Base-by-base conservation (phyloP, 2,888 invertebrate genomes). In the Drosophila multiciliata region DNA sequence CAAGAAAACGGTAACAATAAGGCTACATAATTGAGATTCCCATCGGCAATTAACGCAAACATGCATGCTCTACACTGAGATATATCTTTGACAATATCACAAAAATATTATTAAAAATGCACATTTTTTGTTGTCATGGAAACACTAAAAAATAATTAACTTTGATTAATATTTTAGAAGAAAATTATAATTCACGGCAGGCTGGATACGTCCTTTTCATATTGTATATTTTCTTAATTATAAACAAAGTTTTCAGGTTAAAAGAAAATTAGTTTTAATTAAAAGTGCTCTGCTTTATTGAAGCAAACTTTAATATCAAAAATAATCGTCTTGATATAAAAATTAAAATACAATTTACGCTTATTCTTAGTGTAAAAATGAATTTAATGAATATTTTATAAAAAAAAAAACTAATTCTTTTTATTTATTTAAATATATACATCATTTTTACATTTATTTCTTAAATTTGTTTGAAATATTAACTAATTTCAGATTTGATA, bases 41-140 rank as follows among this genome's bases (percentile, higher is more conserved):
- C 42, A 57, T 35, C 61, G 49, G 32, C 58, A 69, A 66, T 73
- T 74, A 49, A 48, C 66, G n/a, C 29, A 40, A 40, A 32, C 55
- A 40, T 40, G 8, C 3, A 32, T 15, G n/a, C 32, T 15, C 15
- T 32, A 57, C 42, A 57, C 38, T 38, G 32, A 32, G 7, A 8
- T 3, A 11, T 12, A n/a, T 9, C 40, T 40, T 40, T 8, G 9
- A 40, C 38, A 8, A 40, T 17, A 8, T 40, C 8, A n/a, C 8
- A 1, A 38, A 17, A 17, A 8, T 38, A 17, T 0, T 2, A 3
- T 38, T 38, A 38, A 8, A 38, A 38, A 9, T 4, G 6, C 29
- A 4, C 8, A 0, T 17, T 17, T 17, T 17, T 17, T 17, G 8
- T 3, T 38, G 3, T 17, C 17, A 38, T 8, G 38, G 8, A 38